Evolutionary conservation across 1,140 invertebrate species (phyloP).

Genomic region (Rhynchophorus ferrugineus): DNA sequence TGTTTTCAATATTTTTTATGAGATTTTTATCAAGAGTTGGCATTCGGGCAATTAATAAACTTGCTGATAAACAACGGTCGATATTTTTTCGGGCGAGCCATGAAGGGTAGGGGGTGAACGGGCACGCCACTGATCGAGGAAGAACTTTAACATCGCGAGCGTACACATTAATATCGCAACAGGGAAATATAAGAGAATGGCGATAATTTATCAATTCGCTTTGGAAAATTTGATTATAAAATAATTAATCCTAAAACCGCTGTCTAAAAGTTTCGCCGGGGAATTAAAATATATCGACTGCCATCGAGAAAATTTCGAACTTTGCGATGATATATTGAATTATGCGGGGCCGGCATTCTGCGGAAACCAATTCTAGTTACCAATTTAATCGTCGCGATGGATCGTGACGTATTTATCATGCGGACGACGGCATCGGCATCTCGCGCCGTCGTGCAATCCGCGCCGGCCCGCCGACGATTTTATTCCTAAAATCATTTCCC

Average conservation of each 20-base stretch:
- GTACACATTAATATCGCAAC: constrained; percentile 6
- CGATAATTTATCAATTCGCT: constrained; percentile 25
- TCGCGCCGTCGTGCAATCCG: too few relatives aligned
- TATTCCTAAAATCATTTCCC: too few relatives aligned
- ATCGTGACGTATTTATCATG: too few relatives aligned
- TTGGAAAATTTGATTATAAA: constrained; percentile 26
- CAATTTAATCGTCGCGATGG: too few relatives aligned
- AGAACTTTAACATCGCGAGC: neutral
- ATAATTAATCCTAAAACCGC: constrained; percentile 26
- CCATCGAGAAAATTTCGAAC: constrained; percentile 18
- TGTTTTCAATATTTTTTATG: too few relatives aligned
- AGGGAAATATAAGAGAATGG: constrained; percentile 11
- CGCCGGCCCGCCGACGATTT: too few relatives aligned
- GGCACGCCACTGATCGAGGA: neutral
- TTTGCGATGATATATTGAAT: constrained; percentile 23
- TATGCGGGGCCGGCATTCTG: neutral
- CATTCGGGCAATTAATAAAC: too few relatives aligned
- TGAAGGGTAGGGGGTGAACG: neutral
- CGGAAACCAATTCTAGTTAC: too few relatives aligned
- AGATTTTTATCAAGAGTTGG: too few relatives aligned
- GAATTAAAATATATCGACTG: constrained; percentile 24
- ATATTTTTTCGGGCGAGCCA: too few relatives aligned
- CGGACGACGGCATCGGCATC: too few relatives aligned
- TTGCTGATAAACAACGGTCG: too few relatives aligned
- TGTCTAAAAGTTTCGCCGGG: constrained; percentile 22